Conservation (phyloP, 2,888 invertebrate species). For the Mythimna impura region DNA sequence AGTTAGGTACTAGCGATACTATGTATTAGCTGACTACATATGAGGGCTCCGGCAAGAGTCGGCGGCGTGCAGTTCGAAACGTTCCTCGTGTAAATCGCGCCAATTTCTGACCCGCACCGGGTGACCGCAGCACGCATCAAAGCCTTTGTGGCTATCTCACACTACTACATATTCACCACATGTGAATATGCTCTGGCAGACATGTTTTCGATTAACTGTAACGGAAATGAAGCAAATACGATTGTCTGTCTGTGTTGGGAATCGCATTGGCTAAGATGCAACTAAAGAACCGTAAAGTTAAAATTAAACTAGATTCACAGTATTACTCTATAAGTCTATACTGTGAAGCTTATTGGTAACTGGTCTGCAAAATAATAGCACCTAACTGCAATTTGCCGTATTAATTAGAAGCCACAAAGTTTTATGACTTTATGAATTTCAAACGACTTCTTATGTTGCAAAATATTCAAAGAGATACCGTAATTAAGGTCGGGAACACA, state of each 20-base stretch:
- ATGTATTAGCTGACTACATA: conserved; percentile 49
- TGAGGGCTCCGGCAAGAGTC: conserved; percentile 44
- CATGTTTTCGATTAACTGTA: conserved; percentile 71
- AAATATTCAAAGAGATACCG: conserved; percentile 71
- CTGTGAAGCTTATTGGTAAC: not conserved
- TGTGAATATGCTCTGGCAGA: conserved; percentile 67
- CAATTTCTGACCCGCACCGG: conserved; percentile 86
- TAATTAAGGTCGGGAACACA: conserved; percentile 70
- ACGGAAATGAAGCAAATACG: conserved; percentile 64
- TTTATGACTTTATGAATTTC: conserved; percentile 66
- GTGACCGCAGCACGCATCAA: conserved; percentile 87
- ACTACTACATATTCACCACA: conserved; percentile 77
- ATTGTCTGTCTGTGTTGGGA: conserved; percentile 22
- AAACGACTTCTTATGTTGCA: conserved; percentile 58
- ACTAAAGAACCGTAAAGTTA: conserved; percentile 1
- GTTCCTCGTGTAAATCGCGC: conserved; percentile 82
- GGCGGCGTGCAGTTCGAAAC: conserved; percentile 72
- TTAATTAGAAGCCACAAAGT: conserved; percentile 52
- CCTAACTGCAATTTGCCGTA: conserved; percentile 32
- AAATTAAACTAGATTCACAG: conserved; percentile 9
- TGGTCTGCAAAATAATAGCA: conserved; percentile 12
- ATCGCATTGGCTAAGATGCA: conserved; percentile 18
- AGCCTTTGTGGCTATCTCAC: conserved; percentile 82
- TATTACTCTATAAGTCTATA: not conserved
- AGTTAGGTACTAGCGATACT: conserved; percentile 43